phyloP scores from a whole-genome alignment of 2,113 vertebrate species.

The Ursus arctos region DNA sequence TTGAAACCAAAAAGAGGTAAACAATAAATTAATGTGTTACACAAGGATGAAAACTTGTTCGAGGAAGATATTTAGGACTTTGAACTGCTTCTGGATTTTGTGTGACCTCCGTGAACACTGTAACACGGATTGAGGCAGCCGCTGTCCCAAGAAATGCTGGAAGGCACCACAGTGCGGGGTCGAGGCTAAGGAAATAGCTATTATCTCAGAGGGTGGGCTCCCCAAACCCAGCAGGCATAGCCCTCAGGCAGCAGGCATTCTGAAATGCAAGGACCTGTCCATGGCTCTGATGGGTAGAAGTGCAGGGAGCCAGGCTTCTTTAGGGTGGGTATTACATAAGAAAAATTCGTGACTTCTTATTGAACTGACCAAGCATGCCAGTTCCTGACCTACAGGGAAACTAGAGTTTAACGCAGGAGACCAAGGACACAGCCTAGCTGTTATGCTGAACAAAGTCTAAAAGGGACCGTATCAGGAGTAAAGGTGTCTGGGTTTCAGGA shows the following conservation, averaged over 20 bases:
- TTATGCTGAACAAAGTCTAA: not conserved
- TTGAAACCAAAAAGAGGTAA: not conserved
- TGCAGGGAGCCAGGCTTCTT: not conserved
- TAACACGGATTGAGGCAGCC: not conserved
- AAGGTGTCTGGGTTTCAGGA: not conserved
- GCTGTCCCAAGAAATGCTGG: not conserved
- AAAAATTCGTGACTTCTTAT: not conserved
- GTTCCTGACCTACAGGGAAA: not conserved
- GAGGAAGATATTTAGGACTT: not conserved
- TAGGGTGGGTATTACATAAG: not conserved
- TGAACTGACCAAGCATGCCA: not conserved
- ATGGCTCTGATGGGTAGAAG: not conserved
- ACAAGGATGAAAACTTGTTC: not conserved
- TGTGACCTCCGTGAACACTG: accelerated
- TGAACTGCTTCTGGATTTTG: not conserved
- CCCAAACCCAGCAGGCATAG: accelerated
- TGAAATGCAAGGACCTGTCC: not conserved
- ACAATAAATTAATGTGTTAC: not conserved
- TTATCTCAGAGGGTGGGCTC: not conserved
- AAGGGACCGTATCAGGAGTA: not conserved
- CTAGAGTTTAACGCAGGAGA: not conserved
- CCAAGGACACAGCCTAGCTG: accelerated
- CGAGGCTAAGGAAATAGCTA: too few species aligned
- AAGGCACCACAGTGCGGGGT: too few species aligned
- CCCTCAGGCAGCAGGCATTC: not conserved